A percentile compares a stretch with the other conserved stretches of the same genome.
Evolutionary conservation across 2,113 vertebrate species (phyloP).

Genomic region (Phyllopteryx taeniolatus): DNA sequence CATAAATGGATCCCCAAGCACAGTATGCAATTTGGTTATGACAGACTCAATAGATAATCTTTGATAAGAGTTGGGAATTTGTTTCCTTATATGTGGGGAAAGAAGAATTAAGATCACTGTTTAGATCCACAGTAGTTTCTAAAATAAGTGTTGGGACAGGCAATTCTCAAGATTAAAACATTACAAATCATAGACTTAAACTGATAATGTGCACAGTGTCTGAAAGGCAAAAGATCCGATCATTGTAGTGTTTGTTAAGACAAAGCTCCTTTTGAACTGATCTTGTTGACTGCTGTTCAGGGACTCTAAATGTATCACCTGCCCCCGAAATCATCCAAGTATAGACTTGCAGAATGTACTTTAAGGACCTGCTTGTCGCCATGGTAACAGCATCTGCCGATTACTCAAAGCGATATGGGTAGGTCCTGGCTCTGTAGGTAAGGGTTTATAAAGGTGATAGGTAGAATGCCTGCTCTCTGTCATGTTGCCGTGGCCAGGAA

Average conservation of each 20-base stretch:
- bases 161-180: neutral
- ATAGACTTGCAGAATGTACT: conserved; percentile 67
- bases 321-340: conserved; percentile 25
- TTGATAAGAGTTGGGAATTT: conserved; percentile 24
- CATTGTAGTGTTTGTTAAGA: conserved; percentile 75
- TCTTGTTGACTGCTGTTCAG: conserved; percentile 51
- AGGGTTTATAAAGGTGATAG: conserved; percentile 94
- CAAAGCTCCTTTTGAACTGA: conserved; percentile 77
- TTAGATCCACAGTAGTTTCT: neutral
- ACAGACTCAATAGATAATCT: conserved; percentile 50
- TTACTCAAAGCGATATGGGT: conserved; percentile 99
- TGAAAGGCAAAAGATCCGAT: neutral
- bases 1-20: no score
- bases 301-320: conserved; percentile 25
- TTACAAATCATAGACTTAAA: conserved; percentile 13
- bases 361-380: conserved; percentile 69
- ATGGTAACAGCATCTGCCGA: conserved; percentile 98
- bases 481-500: conserved; percentile 95
- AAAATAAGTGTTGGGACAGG: neutral
- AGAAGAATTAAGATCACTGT: neutral
- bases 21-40: conserved; percentile 29
- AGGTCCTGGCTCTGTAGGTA: conserved; percentile 95
- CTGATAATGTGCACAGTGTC: neutral
- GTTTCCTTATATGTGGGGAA: neutral
- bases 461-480: conserved; percentile 98